phyloP scores from a whole-genome alignment of 2,888 invertebrate genomes.

The Anthophora plumipes region DNA sequence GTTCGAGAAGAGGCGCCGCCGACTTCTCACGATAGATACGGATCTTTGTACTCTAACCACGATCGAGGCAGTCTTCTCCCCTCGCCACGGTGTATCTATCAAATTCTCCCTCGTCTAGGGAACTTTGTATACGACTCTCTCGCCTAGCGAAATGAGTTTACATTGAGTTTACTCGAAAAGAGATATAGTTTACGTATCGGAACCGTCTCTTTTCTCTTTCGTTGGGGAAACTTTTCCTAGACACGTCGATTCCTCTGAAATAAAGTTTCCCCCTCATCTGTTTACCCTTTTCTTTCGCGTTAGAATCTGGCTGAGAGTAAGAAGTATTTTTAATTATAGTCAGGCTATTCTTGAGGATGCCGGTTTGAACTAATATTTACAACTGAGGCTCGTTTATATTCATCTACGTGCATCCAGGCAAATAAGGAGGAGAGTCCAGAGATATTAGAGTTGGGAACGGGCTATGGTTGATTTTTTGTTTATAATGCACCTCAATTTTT shows the following conservation, averaged over 20 bases:
- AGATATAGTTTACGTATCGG: constrained; percentile 53
- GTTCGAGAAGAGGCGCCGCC: neutral
- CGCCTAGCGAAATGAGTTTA: constrained; percentile 37
- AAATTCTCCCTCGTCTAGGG: constrained; percentile 38
- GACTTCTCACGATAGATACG: constrained; percentile 8
- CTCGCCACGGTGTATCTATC: constrained; percentile 51
- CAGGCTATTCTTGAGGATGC: neutral
- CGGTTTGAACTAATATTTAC: constrained; percentile 36
- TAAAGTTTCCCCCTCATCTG: neutral
- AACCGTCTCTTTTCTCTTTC: constrained; percentile 15
- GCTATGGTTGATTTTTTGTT: constrained; percentile 6
- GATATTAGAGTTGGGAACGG: no score
- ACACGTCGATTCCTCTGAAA: neutral
- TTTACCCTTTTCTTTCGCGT: neutral
- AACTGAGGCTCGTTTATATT: constrained; percentile 2
- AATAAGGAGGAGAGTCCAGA: neutral
- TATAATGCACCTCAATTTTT: constrained; percentile 1
- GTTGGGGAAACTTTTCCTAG: constrained; percentile 2
- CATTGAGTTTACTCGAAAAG: constrained; percentile 47
- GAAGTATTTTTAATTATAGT: constrained; percentile 43
- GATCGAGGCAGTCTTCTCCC: constrained; percentile 13
- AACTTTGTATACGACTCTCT: constrained; percentile 28
- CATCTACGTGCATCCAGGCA: neutral
- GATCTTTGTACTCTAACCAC: constrained; percentile 40
- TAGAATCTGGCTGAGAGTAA: neutral